Conservation (phyloP, 1,140 invertebrate genomes). For the Anastrepha ludens region DNA sequence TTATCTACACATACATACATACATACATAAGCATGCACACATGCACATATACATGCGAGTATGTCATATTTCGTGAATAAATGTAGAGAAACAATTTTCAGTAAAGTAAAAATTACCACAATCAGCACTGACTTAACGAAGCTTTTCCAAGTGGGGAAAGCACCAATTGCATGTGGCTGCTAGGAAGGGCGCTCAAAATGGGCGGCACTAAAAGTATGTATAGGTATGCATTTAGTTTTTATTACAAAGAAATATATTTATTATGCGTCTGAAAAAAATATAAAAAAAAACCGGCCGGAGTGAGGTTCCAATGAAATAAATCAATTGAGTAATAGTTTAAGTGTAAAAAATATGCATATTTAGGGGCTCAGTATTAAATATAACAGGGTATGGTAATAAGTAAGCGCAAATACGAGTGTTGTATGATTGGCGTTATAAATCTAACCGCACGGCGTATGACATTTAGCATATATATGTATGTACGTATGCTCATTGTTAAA, state of each 20-base stretch:
- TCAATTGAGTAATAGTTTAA: conserved; percentile 9
- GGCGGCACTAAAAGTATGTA: not conserved
- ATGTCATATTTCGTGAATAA: not conserved
- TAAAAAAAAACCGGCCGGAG: not conserved
- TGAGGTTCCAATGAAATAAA: conserved; percentile 1
- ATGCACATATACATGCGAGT: not conserved
- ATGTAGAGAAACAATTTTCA: not conserved
- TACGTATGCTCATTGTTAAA: no score
- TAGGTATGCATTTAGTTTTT: not conserved
- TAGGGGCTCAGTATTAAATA: not conserved
- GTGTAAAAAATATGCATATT: not conserved
- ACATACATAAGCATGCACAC: not conserved
- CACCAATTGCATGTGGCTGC: not conserved
- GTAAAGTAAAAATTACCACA: not conserved
- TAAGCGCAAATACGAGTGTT: not conserved
- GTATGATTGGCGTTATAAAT: no score
- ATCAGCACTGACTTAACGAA: not conserved
- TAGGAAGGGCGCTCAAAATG: not conserved
- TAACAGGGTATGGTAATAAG: not conserved
- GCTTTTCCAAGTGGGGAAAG: not conserved
- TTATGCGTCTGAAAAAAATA: not conserved
- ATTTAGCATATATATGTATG: no score
- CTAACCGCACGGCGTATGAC: no score
- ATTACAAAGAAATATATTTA: conserved; percentile 23
- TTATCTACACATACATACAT: not conserved